phyloP scores from a whole-genome alignment of 2,888 invertebrate genomes.

The Malacosoma neustria region DNA sequence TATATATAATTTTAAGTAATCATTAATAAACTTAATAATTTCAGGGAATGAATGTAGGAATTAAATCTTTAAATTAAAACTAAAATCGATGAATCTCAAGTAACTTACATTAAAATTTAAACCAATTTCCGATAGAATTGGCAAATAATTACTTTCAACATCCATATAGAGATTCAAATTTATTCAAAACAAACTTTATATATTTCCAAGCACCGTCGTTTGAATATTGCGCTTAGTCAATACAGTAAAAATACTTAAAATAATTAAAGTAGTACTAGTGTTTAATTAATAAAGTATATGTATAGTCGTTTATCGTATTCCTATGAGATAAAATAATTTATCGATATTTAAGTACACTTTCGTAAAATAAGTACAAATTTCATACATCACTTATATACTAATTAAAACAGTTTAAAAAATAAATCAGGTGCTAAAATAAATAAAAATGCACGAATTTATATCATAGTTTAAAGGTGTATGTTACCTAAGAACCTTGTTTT shows the following conservation, averaged over 20 bases:
- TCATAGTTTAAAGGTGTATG: no score
- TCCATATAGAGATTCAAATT: constrained; percentile 14
- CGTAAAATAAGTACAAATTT: no score
- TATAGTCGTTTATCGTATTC: background rate
- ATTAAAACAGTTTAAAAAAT: no score
- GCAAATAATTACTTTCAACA: background rate
- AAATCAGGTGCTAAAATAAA: no score
- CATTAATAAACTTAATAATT: background rate
- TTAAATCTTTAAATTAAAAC: background rate
- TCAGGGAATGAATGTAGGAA: background rate
- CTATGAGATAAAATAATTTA: background rate
- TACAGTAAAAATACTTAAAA: background rate
- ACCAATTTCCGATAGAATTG: background rate
- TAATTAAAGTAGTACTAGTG: no score
- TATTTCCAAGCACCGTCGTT: constrained; percentile 33
- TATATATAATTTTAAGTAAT: background rate
- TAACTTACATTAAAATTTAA: background rate
- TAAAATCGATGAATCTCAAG: constrained; percentile 2
- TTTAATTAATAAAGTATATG: background rate
- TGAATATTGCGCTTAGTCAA: constrained; percentile 17
- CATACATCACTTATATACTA: no score
- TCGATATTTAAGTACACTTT: background rate
- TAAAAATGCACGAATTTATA: no score
- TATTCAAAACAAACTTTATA: constrained; percentile 8
- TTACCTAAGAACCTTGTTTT: no score